Percentiles rank a stretch among this genome's conserved stretches.
Evolutionary conservation across 2,113 vertebrate species (phyloP).

Genomic region (Sebastes schlegelii): DNA sequence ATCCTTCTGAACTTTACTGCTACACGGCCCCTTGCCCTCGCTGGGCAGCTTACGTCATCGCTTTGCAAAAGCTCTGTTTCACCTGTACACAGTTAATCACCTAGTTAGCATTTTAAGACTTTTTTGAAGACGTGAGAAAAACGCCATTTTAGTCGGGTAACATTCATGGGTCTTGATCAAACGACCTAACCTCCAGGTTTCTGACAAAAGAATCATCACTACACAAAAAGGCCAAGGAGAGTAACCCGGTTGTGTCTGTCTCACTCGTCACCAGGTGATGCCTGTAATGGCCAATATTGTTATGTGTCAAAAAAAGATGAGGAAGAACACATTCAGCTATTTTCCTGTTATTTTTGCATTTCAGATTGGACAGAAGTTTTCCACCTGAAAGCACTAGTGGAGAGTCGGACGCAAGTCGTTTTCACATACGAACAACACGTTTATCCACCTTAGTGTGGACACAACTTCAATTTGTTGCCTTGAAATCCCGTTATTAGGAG

Average conservation of each 20-base stretch:
- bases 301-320: neutral
- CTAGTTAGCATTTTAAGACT: neutral
- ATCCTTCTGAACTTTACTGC: neutral
- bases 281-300: neutral
- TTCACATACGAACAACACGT: neutral
- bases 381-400: neutral
- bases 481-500: neutral
- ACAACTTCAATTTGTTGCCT: neutral
- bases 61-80: slow-evolving; percentile 9
- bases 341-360: neutral
- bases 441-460: neutral
- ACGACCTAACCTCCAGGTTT: neutral
- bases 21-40: neutral
- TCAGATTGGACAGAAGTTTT: neutral
- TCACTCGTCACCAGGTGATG: neutral
- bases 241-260: neutral
- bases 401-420: neutral
- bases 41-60: neutral
- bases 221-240: neutral
- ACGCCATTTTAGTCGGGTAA: neutral
- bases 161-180: neutral
- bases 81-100: neutral
- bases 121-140: neutral
- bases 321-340: neutral
- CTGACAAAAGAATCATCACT: neutral